These are phyloP conservation scores for Oxyura jamaicensis DNA, from an alignment of 2,113 vertebrate species.

Conservation along the genomic window DNA sequence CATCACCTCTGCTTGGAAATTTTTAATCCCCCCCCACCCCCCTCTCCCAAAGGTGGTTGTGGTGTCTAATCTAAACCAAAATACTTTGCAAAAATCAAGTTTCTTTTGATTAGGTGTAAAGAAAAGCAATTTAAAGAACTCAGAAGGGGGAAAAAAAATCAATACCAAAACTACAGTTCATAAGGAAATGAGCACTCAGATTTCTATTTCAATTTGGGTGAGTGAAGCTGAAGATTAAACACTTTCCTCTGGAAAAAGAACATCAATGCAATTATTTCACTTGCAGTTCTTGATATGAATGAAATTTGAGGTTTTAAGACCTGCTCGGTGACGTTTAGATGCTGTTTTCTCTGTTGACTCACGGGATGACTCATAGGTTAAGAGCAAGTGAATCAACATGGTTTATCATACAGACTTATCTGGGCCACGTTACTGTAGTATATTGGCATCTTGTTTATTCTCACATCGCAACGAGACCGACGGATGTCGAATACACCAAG, in stretches of 20 bases:
- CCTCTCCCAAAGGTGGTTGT: fast-evolving
- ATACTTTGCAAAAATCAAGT: fast-evolving
- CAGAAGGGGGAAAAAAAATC: not conserved
- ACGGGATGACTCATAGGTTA: conserved; percentile 33
- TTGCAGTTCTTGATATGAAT: not conserved
- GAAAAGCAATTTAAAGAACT: not conserved
- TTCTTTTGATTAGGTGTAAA: not conserved
- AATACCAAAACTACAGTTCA: not conserved
- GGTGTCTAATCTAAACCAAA: not conserved
- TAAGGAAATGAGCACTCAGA: not conserved
- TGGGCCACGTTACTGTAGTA: not conserved
- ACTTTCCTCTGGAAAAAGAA: not conserved
- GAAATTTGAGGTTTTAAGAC: not conserved
- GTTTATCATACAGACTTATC: conserved; percentile 17
- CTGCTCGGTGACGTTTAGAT: not conserved
- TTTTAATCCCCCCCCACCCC: not conserved
- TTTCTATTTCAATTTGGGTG: fast-evolving
- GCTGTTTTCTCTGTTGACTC: conserved; percentile 37
- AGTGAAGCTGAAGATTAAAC: not conserved
- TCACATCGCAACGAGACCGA: fast-evolving
- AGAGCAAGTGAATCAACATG: not conserved
- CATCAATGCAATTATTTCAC: not conserved
- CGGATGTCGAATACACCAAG: not conserved
- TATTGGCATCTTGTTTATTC: conserved; percentile 33
- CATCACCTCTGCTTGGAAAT: not conserved